Evolutionary conservation across 2,888 invertebrate genomes (phyloP).

Genomic region (Monoplex corrugatus): DNA sequence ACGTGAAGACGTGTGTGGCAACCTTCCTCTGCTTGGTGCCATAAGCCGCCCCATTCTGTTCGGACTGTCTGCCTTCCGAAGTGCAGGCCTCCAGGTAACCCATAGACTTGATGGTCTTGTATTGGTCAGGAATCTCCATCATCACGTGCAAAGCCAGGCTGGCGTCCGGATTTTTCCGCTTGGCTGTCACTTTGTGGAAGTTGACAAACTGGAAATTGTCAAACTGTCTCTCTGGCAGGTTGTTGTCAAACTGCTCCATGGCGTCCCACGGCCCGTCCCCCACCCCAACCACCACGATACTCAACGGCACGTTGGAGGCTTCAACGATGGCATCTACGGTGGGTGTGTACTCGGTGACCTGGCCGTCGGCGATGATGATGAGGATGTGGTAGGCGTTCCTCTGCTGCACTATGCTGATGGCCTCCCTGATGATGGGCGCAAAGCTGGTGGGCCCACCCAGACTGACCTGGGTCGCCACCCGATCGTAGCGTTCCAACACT

Average conservation of each 20-base stretch:
- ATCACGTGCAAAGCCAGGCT: conserved; percentile 83
- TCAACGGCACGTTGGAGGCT: conserved; percentile 83
- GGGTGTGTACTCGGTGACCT: conserved; percentile 82
- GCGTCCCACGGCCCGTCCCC: conserved; percentile 84
- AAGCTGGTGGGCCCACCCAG: conserved; percentile 83
- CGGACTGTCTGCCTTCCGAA: not conserved
- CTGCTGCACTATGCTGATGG: conserved; percentile 82
- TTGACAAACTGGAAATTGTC: conserved; percentile 84
- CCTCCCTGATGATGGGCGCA: conserved; percentile 83
- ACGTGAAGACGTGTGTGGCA: not conserved
- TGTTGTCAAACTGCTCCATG: conserved; percentile 83
- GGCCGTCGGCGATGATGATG: conserved; percentile 83
- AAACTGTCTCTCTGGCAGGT: conserved; percentile 82
- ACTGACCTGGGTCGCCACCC: conserved; percentile 80
- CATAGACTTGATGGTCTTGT: conserved; percentile 77
- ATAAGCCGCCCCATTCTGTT: not conserved
- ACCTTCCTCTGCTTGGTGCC: not conserved
- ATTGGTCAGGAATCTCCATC: conserved; percentile 84
- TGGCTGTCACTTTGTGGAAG: conserved; percentile 80
- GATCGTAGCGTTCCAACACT: conserved; percentile 81
- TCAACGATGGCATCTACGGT: conserved; percentile 82
- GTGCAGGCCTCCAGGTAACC: conserved; percentile 62
- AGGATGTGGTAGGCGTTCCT: conserved; percentile 78
- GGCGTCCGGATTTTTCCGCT: conserved; percentile 77
- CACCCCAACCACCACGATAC: conserved; percentile 84